Percentiles rank a stretch among this genome's conserved stretches.
Evolutionary conservation across 2,888 invertebrate species (phyloP).

Genomic region (Agrotis puta): DNA sequence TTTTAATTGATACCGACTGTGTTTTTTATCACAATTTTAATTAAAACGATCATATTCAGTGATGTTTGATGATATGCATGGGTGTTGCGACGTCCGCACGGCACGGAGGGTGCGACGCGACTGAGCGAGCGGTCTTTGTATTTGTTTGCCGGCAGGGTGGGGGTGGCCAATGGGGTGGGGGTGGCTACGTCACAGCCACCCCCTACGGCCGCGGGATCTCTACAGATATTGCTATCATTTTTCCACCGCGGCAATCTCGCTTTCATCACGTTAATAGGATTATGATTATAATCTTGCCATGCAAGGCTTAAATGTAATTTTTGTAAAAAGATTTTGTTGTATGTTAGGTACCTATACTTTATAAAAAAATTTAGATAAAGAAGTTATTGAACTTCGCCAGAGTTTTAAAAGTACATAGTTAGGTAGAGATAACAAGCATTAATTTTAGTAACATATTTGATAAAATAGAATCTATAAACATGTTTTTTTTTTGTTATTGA

Average conservation of each 20-base stretch:
- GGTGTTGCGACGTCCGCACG: conserved; percentile 75
- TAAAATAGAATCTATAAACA: neutral
- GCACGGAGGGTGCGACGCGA: conserved; percentile 85
- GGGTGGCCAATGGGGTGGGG: conserved; percentile 66
- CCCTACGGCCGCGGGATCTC: conserved; percentile 69
- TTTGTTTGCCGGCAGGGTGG: conserved; percentile 72
- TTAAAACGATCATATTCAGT: conserved; percentile 80
- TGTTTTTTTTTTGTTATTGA: neutral
- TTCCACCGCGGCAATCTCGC: conserved; percentile 51
- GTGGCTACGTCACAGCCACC: conserved; percentile 78
- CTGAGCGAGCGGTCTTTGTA: conserved; percentile 75
- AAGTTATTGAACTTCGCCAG: conserved; percentile 19
- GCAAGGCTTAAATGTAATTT: conserved; percentile 27
- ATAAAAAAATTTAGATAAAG: conserved; percentile 7
- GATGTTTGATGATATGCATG: conserved; percentile 79
- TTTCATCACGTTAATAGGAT: conserved; percentile 57
- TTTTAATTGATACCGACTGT: conserved; percentile 59
- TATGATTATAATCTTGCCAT: conserved; percentile 54
- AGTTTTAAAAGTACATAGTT: neutral
- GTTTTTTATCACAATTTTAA: conserved; percentile 74
- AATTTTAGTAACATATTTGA: neutral
- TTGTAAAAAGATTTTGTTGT: conserved; percentile 17
- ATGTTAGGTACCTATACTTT: neutral
- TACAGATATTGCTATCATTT: conserved; percentile 70
- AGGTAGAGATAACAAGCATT: conserved; percentile 11